Base-by-base conservation (phyloP, 1,140 invertebrate species). In the Diuraphis noxia region DNA sequence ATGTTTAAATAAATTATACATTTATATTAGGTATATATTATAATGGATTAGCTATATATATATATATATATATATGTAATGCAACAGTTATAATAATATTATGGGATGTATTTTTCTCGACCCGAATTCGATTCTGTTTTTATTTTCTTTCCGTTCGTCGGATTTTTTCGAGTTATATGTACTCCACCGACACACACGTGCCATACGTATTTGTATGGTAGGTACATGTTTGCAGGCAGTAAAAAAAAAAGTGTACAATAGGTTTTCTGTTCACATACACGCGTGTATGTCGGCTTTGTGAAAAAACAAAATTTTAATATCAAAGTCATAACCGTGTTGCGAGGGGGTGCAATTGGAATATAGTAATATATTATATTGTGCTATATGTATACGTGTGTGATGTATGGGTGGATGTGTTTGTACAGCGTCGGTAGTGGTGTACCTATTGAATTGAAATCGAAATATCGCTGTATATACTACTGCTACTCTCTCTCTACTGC, bases 301-400 rank as follows among this genome's bases (percentile, higher is more conserved):
- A 41, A 41, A 36, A 79, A 84, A n/a, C 30, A n/a, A 84, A 84
- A 84, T 84, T 84, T n/a, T n/a, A 19, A 43, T 84, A n/a, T 84
- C 40, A 43, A 84, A 43, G 82, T 84, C 25, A n/a, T 43, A 34
- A 84, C 30, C 25, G 30, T 72, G 56, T 72, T n/a, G 56, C 30
- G 30, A 72, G 56, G 17, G 34, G 34, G 34, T 1, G 21, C 34
- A 30, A n/a, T 79, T 21, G 7, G 19, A 79, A 34, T 79, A 7
- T 9, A 72, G n/a, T n/a, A 63, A 63, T 72, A n/a, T n/a, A 72
- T 72, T 72, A 72, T 72, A 72, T 79, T 79, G 4, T n/a, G 8
- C 10, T 23, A 23, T 21, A 13, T 25, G 8, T 6, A n/a, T n/a
- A n/a, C n/a, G 23, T 19, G 30, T 63, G 30, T 63, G 46, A 30